These are phyloP conservation scores for Drosophila watanabei DNA, from an alignment of 1,140 invertebrate genomes.

Conservation along the genomic window DNA sequence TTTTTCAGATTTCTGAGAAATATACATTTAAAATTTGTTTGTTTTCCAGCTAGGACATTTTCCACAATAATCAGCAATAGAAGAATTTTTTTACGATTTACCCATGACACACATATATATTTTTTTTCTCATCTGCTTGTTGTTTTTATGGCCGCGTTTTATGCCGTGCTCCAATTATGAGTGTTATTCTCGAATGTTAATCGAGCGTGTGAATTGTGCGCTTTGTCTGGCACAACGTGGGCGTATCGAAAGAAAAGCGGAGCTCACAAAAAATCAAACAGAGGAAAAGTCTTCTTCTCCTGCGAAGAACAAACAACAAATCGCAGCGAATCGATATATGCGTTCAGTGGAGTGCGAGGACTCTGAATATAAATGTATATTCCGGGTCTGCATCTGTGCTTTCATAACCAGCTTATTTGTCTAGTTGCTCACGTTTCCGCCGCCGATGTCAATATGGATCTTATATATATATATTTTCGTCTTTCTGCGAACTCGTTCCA, in stretches of 20 bases:
- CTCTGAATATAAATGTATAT: constrained; percentile 35
- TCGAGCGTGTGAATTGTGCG: constrained; percentile 67
- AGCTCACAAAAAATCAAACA: constrained; percentile 4
- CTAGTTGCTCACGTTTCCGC: constrained; percentile 42
- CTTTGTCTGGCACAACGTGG: constrained; percentile 38
- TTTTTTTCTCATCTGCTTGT: constrained; percentile 2
- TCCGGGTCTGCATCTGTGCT: constrained; percentile 22
- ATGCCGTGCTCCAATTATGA: constrained; percentile 41
- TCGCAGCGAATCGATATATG: constrained; percentile 22
- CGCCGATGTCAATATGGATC: constrained; percentile 18
- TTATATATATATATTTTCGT: constrained; percentile 1
- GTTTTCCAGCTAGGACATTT: background rate
- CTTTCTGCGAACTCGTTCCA: constrained; percentile 3
- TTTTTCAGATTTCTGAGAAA: background rate
- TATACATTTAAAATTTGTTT: constrained; percentile 10
- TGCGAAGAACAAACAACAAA: constrained; percentile 7
- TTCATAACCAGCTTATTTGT: constrained; percentile 47
- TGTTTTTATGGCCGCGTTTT: constrained; percentile 23
- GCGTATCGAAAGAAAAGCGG: background rate
- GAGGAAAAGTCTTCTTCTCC: background rate
- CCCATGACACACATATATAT: constrained; percentile 16
- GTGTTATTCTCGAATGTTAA: constrained; percentile 60
- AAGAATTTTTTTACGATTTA: constrained; percentile 24
- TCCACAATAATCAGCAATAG: constrained; percentile 16
- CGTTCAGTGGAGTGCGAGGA: constrained; percentile 26